A percentile compares a stretch with the other conserved stretches of the same genome.
Evolutionary conservation across 2,113 vertebrate genomes (phyloP).

Genomic region (Laterallus jamaicensis): DNA sequence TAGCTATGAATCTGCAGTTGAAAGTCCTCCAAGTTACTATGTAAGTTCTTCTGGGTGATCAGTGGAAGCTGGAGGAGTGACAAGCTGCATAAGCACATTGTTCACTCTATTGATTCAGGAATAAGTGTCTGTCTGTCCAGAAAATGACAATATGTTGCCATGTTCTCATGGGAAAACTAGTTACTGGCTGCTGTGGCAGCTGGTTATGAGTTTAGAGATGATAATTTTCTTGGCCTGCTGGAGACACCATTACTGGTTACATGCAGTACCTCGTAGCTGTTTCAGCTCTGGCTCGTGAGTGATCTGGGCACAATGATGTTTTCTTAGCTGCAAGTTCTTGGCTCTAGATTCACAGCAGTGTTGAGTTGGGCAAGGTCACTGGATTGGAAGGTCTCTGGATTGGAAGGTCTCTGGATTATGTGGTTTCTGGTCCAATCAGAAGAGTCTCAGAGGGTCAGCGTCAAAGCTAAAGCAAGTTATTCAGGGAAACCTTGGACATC

Average conservation of each 20-base stretch:
- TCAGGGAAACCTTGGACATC: not conserved
- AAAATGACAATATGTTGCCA: not conserved
- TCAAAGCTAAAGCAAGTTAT: not conserved
- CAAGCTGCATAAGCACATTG: not conserved
- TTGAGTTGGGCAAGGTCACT: not conserved
- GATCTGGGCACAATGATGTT: not conserved
- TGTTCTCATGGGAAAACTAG: not conserved
- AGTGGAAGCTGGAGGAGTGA: not conserved
- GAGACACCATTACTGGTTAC: not conserved
- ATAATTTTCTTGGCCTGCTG: not conserved
- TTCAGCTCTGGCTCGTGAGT: not conserved
- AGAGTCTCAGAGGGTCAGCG: not conserved
- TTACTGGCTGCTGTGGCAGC: not conserved
- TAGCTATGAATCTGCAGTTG: not conserved
- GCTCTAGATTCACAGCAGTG: not conserved
- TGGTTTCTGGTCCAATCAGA: not conserved
- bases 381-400: not conserved
- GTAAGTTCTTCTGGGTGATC: not conserved
- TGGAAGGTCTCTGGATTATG: not conserved
- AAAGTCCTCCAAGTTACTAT: not conserved
- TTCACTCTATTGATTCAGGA: conserved; percentile 1
- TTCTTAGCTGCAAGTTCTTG: not conserved
- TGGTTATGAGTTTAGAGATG: not conserved
- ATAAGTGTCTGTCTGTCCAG: not conserved
- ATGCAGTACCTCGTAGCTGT: not conserved